These are phyloP conservation scores for Habropoda laboriosa DNA, from an alignment of 1,140 invertebrate species.

Conservation along the genomic window DNA sequence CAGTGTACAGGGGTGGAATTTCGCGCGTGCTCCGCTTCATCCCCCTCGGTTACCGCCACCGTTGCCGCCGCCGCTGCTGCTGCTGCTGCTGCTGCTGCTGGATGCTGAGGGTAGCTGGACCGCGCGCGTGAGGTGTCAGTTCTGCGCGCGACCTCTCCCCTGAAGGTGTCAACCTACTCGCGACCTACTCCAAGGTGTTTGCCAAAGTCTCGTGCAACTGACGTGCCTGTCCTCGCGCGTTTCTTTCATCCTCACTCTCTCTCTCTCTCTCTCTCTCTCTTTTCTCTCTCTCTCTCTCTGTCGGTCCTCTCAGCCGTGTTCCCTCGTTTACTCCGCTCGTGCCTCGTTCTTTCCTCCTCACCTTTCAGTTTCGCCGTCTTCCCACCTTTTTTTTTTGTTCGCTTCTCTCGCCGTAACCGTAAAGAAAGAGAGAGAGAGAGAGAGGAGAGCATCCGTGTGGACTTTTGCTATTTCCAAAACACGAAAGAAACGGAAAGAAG, in stretches of 20 bases:
- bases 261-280: background rate
- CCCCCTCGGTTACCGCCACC: conserved; percentile 60
- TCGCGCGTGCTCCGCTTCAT: conserved; percentile 75
- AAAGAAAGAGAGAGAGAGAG: conserved; percentile 12
- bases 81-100: conserved; percentile 58
- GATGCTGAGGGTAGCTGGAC: conserved; percentile 75
- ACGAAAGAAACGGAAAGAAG: too few species aligned
- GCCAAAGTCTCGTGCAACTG: conserved; percentile 54
- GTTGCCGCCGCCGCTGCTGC: conserved; percentile 40
- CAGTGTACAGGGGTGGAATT: conserved; percentile 64
- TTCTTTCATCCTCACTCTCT: background rate
- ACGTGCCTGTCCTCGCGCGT: conserved; percentile 35
- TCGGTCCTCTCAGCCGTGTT: background rate
- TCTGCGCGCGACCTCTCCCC: conserved; percentile 74
- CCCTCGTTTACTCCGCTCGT: background rate
- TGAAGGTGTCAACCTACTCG: conserved; percentile 65
- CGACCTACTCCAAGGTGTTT: conserved; percentile 58
- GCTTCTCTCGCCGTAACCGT: conserved; percentile 26
- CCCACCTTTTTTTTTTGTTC: background rate
- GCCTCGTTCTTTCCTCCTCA: background rate
- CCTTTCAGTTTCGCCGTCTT: background rate
- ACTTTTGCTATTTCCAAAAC: too few species aligned
- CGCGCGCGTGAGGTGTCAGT: conserved; percentile 73
- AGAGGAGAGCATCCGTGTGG: conserved; percentile 13
- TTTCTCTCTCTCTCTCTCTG: background rate